Evolutionary conservation across 2,797 vertebrate species (phyloP).

Genomic region (Notolabrus celidotus): DNA sequence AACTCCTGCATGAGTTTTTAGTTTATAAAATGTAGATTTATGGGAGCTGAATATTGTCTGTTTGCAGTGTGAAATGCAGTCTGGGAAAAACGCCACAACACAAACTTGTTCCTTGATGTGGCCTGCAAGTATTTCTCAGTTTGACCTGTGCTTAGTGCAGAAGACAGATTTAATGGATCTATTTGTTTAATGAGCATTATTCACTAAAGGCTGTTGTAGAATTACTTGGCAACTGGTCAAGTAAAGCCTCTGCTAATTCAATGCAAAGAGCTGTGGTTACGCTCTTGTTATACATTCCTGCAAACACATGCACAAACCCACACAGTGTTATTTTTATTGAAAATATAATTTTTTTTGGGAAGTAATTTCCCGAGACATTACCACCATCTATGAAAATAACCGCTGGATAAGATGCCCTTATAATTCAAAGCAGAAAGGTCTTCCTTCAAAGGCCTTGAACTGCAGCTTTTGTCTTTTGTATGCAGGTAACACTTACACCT

Average conservation of each 20-base stretch:
- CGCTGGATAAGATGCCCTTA: neutral
- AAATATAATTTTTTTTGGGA: neutral
- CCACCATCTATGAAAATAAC: neutral
- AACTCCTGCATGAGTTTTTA: neutral
- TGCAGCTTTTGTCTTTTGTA: slow-evolving; percentile 38
- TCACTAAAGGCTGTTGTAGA: slow-evolving; percentile 1
- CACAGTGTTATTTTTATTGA: neutral
- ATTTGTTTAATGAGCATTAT: slow-evolving; percentile 5
- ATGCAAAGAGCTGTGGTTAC: neutral
- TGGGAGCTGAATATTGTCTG: too few species aligned
- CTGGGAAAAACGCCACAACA: neutral
- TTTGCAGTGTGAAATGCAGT: neutral
- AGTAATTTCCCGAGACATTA: neutral
- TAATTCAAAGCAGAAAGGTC: slow-evolving; percentile 16
- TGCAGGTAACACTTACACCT: slow-evolving; percentile 36
- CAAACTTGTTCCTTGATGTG: neutral
- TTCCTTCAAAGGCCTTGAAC: neutral
- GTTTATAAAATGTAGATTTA: too few species aligned
- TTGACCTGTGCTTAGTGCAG: neutral
- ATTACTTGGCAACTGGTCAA: slow-evolving; percentile 7
- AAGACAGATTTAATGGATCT: neutral
- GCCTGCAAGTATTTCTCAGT: too few species aligned
- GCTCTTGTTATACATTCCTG: neutral
- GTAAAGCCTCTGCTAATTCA: slow-evolving; percentile 5
- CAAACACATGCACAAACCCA: slow-evolving; percentile 1